Base-by-base conservation (phyloP, 2,113 vertebrate genomes). In the Beaufortia kweichowensis region DNA sequence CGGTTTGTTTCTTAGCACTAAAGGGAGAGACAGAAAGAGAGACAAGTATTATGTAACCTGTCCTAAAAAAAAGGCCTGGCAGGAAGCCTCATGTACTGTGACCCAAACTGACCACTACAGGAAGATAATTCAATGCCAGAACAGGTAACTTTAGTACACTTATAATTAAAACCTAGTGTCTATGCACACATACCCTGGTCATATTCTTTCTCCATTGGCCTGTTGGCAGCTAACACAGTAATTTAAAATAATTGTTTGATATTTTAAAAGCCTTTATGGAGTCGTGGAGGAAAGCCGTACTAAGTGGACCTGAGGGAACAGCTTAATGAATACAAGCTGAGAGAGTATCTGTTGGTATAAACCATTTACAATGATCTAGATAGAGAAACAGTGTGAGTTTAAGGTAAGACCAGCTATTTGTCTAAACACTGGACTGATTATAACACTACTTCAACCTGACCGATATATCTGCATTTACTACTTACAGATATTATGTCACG, bases 401-500 rank as follows among this genome's bases (percentile, higher is more conserved):
- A 7, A 14, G 14, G 41, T 43, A n/a, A n/a, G n/a, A n/a, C n/a
- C n/a, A 12, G 11, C 14, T 43, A 11, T 14, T 43, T 43, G n/a
- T 3, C 14, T 12, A 15, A 43, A 43, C 14, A 14, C 9, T 43
- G 10, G 41, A 43, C 10, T 12, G 14, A 14, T 43, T 15, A 43
- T 43, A 43, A 43, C 2, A 11, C 41, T 43, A 11, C 9, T 15
- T 8, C 33, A 35, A 1, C 33, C 6, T 35, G 33, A 39, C 8
- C 8, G 10, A 6, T 9, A 39, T 9, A 9, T 39, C 35, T 10
- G 35, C 35, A 39, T 39, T 24, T 5, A 33, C 14, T 31, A 14
- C 64, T 75, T 17, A 56, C 19, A 55, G 89, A 89, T 85, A 98
- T 92, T 77, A 99, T 87, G 68, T 97, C 95, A 68, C 82, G 90